Evolutionary conservation across 2,888 invertebrate species (phyloP).

Genomic region (Drosophila paramelanica): DNA sequence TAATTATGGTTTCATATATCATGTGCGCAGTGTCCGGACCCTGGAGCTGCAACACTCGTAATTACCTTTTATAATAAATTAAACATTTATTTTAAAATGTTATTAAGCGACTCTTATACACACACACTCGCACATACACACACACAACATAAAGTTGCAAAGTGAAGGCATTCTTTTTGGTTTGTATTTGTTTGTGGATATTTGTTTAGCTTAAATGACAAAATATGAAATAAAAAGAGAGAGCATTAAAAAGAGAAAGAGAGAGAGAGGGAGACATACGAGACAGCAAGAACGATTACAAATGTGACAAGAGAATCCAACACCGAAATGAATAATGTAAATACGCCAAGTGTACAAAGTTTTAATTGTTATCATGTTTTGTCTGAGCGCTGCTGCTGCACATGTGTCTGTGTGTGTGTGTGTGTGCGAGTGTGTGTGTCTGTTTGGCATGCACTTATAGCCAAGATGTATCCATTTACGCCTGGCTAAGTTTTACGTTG

Average conservation of each 20-base stretch:
- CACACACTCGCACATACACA: conserved; percentile 1
- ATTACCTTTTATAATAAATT: conserved; percentile 77
- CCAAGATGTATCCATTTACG: conserved; percentile 79
- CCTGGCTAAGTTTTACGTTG: conserved; percentile 78
- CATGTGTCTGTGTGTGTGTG: conserved; percentile 2
- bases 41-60: conserved; percentile 50
- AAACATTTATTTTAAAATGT: conserved; percentile 77
- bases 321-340: conserved; percentile 78
- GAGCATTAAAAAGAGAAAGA: not conserved
- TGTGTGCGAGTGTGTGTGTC: conserved; percentile 8
- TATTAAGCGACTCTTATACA: conserved; percentile 61
- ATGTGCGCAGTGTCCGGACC: conserved; percentile 45
- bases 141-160: not conserved
- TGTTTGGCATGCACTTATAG: conserved; percentile 66
- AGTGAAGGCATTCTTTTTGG: conserved; percentile 28
- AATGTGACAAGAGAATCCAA: conserved; percentile 79
- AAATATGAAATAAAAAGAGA: conserved; percentile 29
- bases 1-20: conserved; percentile 80
- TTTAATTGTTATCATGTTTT: conserved; percentile 81
- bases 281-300: conserved; percentile 45
- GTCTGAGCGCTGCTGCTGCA: conserved; percentile 47
- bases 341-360: conserved; percentile 81
- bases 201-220: conserved; percentile 46
- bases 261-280: conserved; percentile 8
- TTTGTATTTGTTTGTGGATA: conserved; percentile 27